Evolutionary conservation across 2,888 invertebrate species (phyloP).

Genomic region (Sialis fuliginosa): DNA sequence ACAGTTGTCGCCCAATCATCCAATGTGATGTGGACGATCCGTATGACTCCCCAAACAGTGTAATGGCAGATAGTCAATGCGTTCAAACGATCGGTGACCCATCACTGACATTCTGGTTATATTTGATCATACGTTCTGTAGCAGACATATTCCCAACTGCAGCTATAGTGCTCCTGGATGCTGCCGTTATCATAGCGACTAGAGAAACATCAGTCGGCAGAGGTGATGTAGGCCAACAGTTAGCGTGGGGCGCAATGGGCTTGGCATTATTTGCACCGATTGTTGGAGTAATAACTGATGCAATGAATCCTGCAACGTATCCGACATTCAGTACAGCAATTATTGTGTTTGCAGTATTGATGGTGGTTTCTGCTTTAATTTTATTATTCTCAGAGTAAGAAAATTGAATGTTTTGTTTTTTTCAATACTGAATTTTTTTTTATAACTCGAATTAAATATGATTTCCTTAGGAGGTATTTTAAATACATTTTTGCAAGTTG

Average conservation of each 20-base stretch:
- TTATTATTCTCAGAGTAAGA: conserved; percentile 35
- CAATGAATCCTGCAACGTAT: conserved; percentile 15
- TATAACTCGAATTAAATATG: background rate
- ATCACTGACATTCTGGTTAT: conserved; percentile 48
- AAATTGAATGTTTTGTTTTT: background rate
- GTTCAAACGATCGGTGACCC: conserved; percentile 41
- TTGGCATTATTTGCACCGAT: conserved; percentile 52
- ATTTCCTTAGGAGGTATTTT: no score
- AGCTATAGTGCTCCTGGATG: conserved; percentile 48
- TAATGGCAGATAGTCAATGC: conserved; percentile 51
- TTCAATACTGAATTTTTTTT: no score
- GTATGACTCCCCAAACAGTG: conserved; percentile 44
- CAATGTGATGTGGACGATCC: conserved; percentile 55
- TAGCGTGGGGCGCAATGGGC: conserved; percentile 58
- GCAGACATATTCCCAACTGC: conserved; percentile 65
- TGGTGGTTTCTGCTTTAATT: conserved; percentile 45
- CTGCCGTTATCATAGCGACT: conserved; percentile 67
- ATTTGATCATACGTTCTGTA: conserved; percentile 46
- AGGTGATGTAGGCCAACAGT: conserved; percentile 61
- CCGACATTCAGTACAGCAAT: conserved; percentile 28
- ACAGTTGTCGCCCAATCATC: conserved; percentile 43
- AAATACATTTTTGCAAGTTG: no score
- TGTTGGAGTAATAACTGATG: conserved; percentile 21
- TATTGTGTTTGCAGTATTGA: conserved; percentile 30
- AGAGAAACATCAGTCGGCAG: conserved; percentile 63